These are phyloP conservation scores for Syrista parreyssii DNA, from an alignment of 2,888 invertebrate species.

Conservation along the genomic window DNA sequence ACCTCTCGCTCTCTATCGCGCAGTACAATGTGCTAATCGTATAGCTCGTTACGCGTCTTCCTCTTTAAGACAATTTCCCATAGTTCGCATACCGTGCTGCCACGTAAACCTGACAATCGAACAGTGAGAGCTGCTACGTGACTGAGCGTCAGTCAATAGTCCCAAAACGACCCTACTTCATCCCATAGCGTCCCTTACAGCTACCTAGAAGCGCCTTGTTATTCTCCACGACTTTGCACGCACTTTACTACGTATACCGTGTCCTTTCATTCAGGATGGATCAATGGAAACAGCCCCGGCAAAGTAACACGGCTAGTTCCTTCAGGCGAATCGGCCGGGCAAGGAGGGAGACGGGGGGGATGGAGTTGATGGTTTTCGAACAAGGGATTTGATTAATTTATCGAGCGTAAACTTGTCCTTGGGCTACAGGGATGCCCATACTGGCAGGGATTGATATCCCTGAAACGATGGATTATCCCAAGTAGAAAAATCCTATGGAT, in stretches of 20 bases:
- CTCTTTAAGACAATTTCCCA: background rate
- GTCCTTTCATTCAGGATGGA: background rate
- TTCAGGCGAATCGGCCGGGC: conserved; percentile 12
- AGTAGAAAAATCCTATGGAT: background rate
- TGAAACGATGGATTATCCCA: background rate
- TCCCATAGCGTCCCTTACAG: background rate
- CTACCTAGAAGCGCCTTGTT: background rate
- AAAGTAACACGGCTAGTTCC: background rate
- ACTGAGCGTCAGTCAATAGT: background rate
- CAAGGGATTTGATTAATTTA: conserved; percentile 54
- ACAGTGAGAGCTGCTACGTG: background rate
- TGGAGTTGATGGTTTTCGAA: conserved; percentile 5
- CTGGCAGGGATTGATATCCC: background rate
- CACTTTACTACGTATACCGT: background rate
- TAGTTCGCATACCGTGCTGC: background rate
- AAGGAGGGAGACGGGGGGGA: conserved; percentile 31
- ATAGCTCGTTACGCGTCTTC: background rate
- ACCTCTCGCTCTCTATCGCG: too few species aligned
- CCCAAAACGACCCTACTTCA: background rate
- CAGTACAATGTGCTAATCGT: background rate
- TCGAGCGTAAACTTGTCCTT: conserved; percentile 33
- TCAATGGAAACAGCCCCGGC: background rate
- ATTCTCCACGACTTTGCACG: background rate
- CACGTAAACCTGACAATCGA: background rate
- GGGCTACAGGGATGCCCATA: background rate